These are phyloP conservation scores for Polypedilum vanderplanki DNA, from an alignment of 1,140 invertebrate genomes.

Conservation along the genomic window DNA sequence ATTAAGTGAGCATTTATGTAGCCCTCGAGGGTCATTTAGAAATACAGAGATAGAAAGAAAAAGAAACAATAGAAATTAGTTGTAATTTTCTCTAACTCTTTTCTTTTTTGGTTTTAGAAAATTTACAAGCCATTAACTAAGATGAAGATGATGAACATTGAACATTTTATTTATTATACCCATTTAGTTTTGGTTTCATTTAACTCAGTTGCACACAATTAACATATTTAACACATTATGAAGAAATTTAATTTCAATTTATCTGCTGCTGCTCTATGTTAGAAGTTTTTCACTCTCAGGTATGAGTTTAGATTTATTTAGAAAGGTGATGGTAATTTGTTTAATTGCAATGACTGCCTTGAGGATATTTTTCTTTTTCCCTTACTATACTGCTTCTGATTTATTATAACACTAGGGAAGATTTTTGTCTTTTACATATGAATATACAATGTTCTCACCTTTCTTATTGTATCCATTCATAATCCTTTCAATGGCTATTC, in stretches of 20 bases:
- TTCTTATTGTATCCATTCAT: background rate
- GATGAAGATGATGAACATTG: slow-evolving; percentile 10
- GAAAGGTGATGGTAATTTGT: slow-evolving; percentile 19
- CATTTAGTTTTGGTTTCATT: background rate
- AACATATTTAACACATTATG: slow-evolving; percentile 27
- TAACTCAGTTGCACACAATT: slow-evolving; percentile 8
- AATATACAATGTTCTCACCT: too few species aligned
- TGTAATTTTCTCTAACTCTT: background rate
- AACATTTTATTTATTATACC: slow-evolving; percentile 19
- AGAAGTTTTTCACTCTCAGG: background rate
- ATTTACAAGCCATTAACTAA: slow-evolving; percentile 26
- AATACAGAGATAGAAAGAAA: background rate
- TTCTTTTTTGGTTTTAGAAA: background rate
- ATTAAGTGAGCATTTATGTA: slow-evolving; percentile 16
- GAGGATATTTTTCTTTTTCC: background rate
- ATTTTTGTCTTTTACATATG: too few species aligned
- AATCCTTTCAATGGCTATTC: background rate
- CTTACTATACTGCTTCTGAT: too few species aligned
- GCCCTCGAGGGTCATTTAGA: slow-evolving; percentile 1
- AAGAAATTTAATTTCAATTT: slow-evolving; percentile 28
- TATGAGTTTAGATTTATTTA: background rate
- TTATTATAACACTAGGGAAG: too few species aligned
- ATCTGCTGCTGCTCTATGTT: background rate
- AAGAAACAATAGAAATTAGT: slow-evolving; percentile 3
- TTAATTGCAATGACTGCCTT: slow-evolving; percentile 21